phyloP scores from a whole-genome alignment of 2,113 vertebrate genomes.

The Cephalopholis sonnerati region DNA sequence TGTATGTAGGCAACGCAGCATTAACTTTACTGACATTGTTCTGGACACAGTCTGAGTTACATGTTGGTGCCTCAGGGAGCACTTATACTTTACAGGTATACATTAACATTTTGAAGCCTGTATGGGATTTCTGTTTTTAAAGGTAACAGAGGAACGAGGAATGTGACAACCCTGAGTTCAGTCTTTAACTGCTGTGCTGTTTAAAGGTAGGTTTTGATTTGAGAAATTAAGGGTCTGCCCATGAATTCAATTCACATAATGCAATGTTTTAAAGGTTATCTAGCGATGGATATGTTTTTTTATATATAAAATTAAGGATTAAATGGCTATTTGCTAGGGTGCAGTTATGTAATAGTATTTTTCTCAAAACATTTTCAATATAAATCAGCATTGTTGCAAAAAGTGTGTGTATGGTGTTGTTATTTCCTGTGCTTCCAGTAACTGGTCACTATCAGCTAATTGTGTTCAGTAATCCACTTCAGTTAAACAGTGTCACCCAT shows the following conservation, averaged over 20 bases:
- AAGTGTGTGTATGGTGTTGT: not conserved
- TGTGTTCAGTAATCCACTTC: not conserved
- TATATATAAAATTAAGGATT: not conserved
- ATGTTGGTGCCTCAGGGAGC: not conserved
- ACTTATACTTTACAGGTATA: not conserved
- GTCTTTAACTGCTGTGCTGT: not conserved
- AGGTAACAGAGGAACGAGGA: not conserved
- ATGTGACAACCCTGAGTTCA: not conserved
- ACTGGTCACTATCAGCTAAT: not conserved
- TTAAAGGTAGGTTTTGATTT: not conserved
- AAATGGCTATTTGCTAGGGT: not conserved
- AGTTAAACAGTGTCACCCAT: not conserved
- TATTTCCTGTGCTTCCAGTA: not conserved
- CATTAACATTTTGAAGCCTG: not conserved
- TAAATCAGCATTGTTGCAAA: not conserved
- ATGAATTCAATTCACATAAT: not conserved
- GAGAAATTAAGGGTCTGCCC: not conserved
- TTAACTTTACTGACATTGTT: not conserved
- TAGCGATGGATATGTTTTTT: not conserved
- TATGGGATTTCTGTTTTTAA: not conserved
- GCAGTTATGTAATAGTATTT: not conserved
- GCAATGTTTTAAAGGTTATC: not conserved
- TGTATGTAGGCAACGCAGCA: not conserved
- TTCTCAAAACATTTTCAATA: not conserved
- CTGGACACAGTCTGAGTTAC: not conserved